A percentile compares a stretch with the other conserved stretches of the same genome.
phyloP scores from a whole-genome alignment of 2,113 vertebrate species.

The Cervus canadensis region DNA sequence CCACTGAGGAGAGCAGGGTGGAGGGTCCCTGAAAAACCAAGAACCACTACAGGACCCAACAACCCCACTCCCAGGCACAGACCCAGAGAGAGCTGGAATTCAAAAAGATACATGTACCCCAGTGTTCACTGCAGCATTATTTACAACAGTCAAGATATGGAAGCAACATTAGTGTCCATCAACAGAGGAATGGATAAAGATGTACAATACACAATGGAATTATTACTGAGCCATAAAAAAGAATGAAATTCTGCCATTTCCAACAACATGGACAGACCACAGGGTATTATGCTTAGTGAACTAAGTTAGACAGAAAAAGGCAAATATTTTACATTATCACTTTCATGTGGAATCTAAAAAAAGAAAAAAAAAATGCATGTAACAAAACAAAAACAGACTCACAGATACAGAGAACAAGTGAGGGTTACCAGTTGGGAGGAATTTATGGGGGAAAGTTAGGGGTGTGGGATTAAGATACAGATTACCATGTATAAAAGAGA shows the following conservation, averaged over 20 bases:
- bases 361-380: neutral
- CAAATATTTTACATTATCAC: neutral
- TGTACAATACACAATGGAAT: accelerated
- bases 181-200: neutral
- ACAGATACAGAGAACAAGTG: neutral
- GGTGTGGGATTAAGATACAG: neutral
- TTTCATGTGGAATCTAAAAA: neutral
- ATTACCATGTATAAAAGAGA: neutral
- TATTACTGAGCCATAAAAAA: neutral
- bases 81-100: accelerated
- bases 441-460: neutral
- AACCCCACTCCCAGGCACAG: neutral
- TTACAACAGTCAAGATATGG: neutral
- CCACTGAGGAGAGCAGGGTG: neutral
- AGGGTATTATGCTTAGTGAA: neutral
- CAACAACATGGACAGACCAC: neutral
- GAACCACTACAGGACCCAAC: accelerated
- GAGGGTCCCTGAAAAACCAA: neutral
- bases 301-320: neutral
- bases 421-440: neutral
- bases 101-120: neutral
- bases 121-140: accelerated
- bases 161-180: accelerated
- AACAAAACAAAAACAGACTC: neutral
- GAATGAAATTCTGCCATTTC: neutral